Conservation (phyloP, 1,140 invertebrate species). For the Penaeus indicus region DNA sequence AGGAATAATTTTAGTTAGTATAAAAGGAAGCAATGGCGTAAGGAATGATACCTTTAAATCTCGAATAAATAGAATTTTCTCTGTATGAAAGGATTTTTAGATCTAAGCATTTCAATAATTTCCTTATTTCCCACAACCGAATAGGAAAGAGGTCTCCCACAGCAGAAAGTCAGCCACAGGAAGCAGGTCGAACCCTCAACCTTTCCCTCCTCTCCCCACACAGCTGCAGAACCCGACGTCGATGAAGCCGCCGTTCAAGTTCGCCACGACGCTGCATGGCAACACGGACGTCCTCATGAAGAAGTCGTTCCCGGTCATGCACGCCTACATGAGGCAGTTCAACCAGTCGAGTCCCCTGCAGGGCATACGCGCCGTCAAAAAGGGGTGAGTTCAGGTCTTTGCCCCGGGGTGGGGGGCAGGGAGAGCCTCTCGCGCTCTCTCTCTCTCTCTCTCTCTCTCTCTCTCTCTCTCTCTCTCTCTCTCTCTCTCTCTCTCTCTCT, state of each 20-base stretch:
- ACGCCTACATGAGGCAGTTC: slow-evolving; percentile 90
- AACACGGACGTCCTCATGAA: slow-evolving; percentile 95
- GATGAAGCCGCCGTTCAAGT: slow-evolving; percentile 92
- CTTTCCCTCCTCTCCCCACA: slow-evolving; percentile 6
- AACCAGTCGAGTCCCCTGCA: slow-evolving; percentile 89
- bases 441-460: too few relatives aligned
- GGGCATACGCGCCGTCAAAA: slow-evolving; percentile 90
- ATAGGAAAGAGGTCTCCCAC: too few relatives aligned
- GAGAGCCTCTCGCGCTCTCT: too few relatives aligned
- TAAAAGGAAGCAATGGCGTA: too few relatives aligned
- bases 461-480: too few relatives aligned
- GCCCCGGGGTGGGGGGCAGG: background rate
- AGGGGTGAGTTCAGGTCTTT: slow-evolving; percentile 73
- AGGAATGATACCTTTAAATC: too few relatives aligned
- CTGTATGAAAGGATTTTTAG: too few relatives aligned
- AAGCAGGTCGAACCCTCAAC: background rate
- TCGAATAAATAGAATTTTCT: too few relatives aligned
- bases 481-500: too few relatives aligned
- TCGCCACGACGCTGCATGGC: slow-evolving; percentile 95
- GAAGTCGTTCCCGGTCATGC: slow-evolving; percentile 89
- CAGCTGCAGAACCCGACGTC: slow-evolving; percentile 88
- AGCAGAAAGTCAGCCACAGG: background rate
- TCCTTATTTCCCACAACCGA: too few relatives aligned
- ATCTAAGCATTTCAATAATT: too few relatives aligned
- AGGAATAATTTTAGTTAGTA: too few relatives aligned